Evolutionary conservation across 1,140 invertebrate species (phyloP), one percentile per base, ranked within the genome.

Genomic region (Muscidifurax raptorellus): DNA sequence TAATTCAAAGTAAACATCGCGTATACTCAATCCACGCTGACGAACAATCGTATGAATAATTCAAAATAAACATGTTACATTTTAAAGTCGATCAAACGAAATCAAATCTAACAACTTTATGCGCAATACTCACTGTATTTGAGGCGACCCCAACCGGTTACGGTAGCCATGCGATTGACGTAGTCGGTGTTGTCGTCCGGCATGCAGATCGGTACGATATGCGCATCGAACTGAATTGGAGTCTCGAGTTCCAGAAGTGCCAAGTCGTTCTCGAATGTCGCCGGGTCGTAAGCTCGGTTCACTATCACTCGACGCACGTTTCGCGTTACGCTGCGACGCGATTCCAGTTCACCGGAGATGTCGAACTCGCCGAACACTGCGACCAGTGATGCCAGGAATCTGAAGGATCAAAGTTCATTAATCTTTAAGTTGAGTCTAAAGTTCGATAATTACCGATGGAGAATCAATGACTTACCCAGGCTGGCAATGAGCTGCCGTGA

Each of bases 401-500:
- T 97, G 91, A 4, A 90, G 66, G 13, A 6, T 28, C 15, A 3
- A 28, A 27, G 27, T 69, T 30, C 25, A 9, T 27, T 86, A 81
- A 77, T 12, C 71, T 30, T 30, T 52, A 3, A 13, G 18, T 27
- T 27, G 36, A 40, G 36, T n/a, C n/a, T n/a, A n/a, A n/a, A n/a
- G n/a, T n/a, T n/a, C n/a, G n/a, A n/a, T n/a, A n/a, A n/a, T n/a
- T n/a, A n/a, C n/a, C n/a, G n/a, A n/a, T n/a, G n/a, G n/a, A n/a
- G n/a, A n/a, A n/a, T n/a, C n/a, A n/a, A n/a, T n/a, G 3, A 67
- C 94, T 94, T 93, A 97, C 96, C 97, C 97, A 79, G 98, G 98
- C 92, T 98, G 97, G 94, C 98, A 99, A 94, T 99, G 98, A 13
- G 98, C 98, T 0, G 98, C 98, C 0, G 97, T 98, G 80, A 97